Evolutionary conservation across 2,113 vertebrate species (phyloP).

Genomic region (Aythya baeri): DNA sequence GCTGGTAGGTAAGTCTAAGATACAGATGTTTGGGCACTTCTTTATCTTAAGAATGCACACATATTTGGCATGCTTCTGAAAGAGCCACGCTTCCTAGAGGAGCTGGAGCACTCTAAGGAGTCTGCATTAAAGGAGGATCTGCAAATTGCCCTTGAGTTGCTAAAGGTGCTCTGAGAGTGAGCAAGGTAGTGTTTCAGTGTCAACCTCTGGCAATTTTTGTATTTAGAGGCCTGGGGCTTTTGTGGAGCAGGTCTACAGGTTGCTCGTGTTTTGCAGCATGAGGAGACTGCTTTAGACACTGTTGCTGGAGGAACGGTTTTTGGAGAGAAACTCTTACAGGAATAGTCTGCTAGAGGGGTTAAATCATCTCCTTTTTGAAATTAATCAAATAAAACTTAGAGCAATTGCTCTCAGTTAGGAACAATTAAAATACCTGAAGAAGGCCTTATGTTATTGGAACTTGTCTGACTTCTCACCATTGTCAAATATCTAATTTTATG

Average conservation of each 20-base stretch:
- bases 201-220: not conserved
- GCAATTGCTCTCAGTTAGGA: not conserved
- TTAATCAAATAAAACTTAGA: not conserved
- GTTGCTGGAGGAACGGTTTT: not conserved
- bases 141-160: not conserved
- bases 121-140: not conserved
- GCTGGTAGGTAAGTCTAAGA: not conserved
- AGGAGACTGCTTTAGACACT: not conserved
- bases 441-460: not conserved
- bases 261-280: not conserved
- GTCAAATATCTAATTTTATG: not conserved
- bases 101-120: not conserved
- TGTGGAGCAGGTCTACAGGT: not conserved
- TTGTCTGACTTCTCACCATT: not conserved
- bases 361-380: not conserved
- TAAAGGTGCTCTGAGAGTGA: not conserved
- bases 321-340: not conserved
- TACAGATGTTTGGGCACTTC: fast-evolving
- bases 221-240: not conserved
- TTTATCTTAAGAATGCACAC: not conserved
- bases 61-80: not conserved
- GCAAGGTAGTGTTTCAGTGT: not conserved
- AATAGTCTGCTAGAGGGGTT: not conserved
- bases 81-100: not conserved
- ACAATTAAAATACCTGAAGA: not conserved